These are phyloP conservation scores for Oxycera nigricornis DNA, from an alignment of 2,888 invertebrate genomes.

Conservation along the genomic window DNA sequence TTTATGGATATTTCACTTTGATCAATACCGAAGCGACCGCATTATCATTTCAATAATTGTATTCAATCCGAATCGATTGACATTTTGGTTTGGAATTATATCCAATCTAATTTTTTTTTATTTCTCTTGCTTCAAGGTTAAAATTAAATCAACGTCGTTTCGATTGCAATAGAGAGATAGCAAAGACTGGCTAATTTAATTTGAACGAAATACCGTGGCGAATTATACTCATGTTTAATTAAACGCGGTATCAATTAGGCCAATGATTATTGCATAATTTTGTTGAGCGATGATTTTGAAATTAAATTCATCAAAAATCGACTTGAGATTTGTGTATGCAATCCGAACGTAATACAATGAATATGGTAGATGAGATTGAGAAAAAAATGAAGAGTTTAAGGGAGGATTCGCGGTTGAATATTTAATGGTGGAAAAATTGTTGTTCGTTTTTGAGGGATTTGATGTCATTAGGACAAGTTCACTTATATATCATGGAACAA, in stretches of 20 bases:
- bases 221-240: not conserved
- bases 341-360: not conserved
- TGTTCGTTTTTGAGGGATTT: not conserved
- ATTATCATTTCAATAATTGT: too few relatives aligned
- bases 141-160: not conserved
- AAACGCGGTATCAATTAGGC: not conserved
- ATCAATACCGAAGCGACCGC: too few relatives aligned
- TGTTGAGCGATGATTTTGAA: too few relatives aligned
- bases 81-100: too few relatives aligned
- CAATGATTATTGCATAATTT: not conserved
- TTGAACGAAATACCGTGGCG: slow-evolving; percentile 4
- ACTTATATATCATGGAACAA: not conserved
- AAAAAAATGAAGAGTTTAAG: too few relatives aligned
- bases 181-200: not conserved
- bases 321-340: not conserved
- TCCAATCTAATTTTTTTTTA: too few relatives aligned
- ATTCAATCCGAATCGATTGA: too few relatives aligned
- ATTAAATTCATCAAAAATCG: not conserved
- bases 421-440: not conserved
- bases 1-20: too few relatives aligned
- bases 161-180: not conserved
- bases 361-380: not conserved
- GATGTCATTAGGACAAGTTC: too few relatives aligned
- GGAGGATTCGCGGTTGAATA: not conserved
- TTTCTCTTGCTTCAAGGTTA: not conserved